Evolutionary conservation across 2,113 vertebrate genomes (phyloP), one percentile per base, ranked within the genome.

Genomic region (Hydrolagus affinis): DNA sequence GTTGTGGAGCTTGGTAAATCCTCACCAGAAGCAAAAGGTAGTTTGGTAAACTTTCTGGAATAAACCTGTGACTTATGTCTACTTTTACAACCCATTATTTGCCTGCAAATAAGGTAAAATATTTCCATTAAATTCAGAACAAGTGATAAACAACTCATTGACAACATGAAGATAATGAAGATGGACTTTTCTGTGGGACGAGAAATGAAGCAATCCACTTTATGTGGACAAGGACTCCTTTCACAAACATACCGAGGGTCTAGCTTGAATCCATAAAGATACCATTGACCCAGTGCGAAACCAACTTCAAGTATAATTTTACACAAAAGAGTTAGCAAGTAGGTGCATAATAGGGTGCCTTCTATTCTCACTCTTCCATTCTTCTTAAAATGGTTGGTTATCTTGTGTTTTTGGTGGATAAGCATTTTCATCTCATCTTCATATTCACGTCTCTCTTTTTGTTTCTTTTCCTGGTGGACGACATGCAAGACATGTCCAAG

Each of bases 121-220:
- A 94, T 62, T 89, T 95, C 94, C 0, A 90, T 1, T 21, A 95
- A 0, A 7, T 90, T 95, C 57, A 95, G 91, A 6, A 93, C 0
- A 85, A 95, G 88, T 2, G 94, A 95, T 25, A 95, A 57, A 85
- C 93, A 93, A 15, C 91, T 91, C 57, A 95, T 92, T 21, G 86
- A 92, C 87, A 95, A 89, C 94, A 95, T 95, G 86, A 95, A 95
- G 88, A 95, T 91, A 86, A 95, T 95, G 87, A 95, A 95, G 90
- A 95, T 94, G 88, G 94, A 95, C 88, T 95, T 95, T 89, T 95
- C 94, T 0, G 94, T 95, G 56, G 94, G 94, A 1, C 94, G 92
- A 30, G 94, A 95, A 92, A 95, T 94, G 90, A 93, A 95, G 87
- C 94, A 95, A 89, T 95, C 93, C 12, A 95, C 94, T 0, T 91